Evolutionary conservation across 2,888 invertebrate species (phyloP), one percentile per base, ranked within the genome.

Genomic region (Ichneumon xanthorius): DNA sequence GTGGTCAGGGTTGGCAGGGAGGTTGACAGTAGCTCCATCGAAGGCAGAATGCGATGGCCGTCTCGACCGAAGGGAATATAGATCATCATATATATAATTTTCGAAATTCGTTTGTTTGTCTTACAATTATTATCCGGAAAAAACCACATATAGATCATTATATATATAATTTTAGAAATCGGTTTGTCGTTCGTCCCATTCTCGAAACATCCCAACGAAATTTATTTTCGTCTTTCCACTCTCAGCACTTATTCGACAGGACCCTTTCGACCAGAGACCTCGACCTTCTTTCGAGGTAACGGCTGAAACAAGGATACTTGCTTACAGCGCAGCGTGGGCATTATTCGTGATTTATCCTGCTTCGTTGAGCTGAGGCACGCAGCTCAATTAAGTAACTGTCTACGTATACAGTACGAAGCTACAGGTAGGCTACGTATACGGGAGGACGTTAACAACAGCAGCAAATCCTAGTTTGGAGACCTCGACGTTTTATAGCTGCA

Each of bases 261-360:
- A 4, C n/a, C 6, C 5, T 30, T 61, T 6, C 61, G 30, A 9
- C 14, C 30, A 3, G 37, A n/a, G 61, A 61, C 30, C 33, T 61
- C 30, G 61, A 33, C 61, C 61, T 33, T 30, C 22, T 0, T n/a
- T 16, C n/a, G 30, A 4, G 61, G 16, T 16, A 16, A 61, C 6
- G 16, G 61, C 4, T 14, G 33, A n/a, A 30, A 16, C n/a, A 33
- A 4, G 6, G 33, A 30, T 30, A 61, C 61, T 61, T 16, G 61
- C 33, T 33, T 45, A 45, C 45, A 45, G 30, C 61, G 7, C 30
- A 30, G 26, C 11, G 7, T 22, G 2, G 26, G 14, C 19, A 58
- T 61, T n/a, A n/a, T 61, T 61, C 33, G 61, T 61, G 61, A 61
- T 61, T 61, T 61, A 61, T 61, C 37, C 6, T 30, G 30, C 61